Evolutionary conservation across 2,888 invertebrate genomes (phyloP).

Genomic region (Noctua comes): DNA sequence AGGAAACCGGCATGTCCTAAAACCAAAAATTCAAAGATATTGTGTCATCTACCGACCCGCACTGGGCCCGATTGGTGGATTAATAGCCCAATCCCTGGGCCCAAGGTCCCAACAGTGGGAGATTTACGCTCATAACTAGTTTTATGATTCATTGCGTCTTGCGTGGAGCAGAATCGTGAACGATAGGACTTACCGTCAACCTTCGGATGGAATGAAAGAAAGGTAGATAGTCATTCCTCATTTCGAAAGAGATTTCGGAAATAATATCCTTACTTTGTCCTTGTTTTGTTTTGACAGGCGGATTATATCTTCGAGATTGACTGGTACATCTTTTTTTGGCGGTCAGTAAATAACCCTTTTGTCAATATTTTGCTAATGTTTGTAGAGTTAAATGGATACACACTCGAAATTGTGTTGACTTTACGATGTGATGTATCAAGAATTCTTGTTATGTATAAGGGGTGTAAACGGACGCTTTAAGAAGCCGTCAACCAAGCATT

Average conservation of each 20-base stretch:
- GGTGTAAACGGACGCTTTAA: too few relatives aligned
- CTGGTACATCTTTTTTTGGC: not conserved
- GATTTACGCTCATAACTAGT: too few relatives aligned
- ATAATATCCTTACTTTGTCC: not conserved
- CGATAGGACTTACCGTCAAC: not conserved
- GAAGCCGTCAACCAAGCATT: too few relatives aligned
- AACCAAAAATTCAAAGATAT: too few relatives aligned
- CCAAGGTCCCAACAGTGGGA: too few relatives aligned
- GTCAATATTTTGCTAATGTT: not conserved
- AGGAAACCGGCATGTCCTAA: too few relatives aligned
- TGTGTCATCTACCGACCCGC: too few relatives aligned
- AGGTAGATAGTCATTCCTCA: not conserved
- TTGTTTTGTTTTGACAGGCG: not conserved
- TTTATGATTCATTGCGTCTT: too few relatives aligned
- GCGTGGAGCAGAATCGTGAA: too few relatives aligned
- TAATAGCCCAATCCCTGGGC: too few relatives aligned
- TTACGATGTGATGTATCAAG: not conserved
- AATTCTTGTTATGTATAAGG: not conserved
- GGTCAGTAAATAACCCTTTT: not conserved
- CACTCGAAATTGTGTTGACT: not conserved
- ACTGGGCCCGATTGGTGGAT: too few relatives aligned
- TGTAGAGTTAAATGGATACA: not conserved
- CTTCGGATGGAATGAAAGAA: not conserved
- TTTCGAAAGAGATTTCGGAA: not conserved
- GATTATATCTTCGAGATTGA: constrained; percentile 5